These are phyloP conservation scores for Heteromurus nitidus DNA, from an alignment of 2,888 invertebrate genomes.

Conservation along the genomic window DNA sequence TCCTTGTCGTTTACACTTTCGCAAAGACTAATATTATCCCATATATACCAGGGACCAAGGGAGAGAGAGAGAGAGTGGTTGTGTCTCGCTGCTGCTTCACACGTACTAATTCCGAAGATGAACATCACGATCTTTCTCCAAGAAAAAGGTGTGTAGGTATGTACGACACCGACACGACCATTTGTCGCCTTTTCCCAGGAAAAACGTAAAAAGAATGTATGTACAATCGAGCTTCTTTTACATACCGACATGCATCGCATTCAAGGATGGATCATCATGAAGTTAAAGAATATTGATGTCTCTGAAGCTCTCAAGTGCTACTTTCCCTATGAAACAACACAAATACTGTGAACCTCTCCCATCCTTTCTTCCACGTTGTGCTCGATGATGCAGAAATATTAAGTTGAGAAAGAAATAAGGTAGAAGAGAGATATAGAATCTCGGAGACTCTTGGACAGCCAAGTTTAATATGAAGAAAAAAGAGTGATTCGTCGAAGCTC, in stretches of 20 bases:
- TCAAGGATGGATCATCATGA: constrained; percentile 51
- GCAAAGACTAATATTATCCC: constrained; percentile 45
- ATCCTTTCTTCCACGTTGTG: constrained; percentile 9
- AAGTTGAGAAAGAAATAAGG: constrained; percentile 9
- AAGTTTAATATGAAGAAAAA: too few relatives aligned
- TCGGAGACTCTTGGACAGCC: too few relatives aligned
- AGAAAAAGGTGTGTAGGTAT: not conserved
- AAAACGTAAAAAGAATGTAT: too few relatives aligned
- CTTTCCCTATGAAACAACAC: not conserved
- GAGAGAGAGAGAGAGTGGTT: not conserved
- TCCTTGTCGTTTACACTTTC: not conserved
- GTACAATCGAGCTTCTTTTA: constrained; percentile 22
- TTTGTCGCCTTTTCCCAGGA: constrained; percentile 40
- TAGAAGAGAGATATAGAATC: not conserved
- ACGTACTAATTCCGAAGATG: constrained; percentile 21
- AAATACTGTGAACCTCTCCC: not conserved
- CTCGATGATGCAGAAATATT: constrained; percentile 58
- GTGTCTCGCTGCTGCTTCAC: too few relatives aligned
- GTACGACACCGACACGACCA: not conserved
- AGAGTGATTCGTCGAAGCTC: too few relatives aligned
- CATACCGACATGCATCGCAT: constrained; percentile 25
- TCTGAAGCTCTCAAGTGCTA: not conserved
- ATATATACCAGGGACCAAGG: not conserved
- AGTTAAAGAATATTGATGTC: constrained; percentile 54
- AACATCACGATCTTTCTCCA: constrained; percentile 18